These are phyloP conservation scores for Tineola bisselliella DNA, from an alignment of 2,888 invertebrate species.

Conservation along the genomic window DNA sequence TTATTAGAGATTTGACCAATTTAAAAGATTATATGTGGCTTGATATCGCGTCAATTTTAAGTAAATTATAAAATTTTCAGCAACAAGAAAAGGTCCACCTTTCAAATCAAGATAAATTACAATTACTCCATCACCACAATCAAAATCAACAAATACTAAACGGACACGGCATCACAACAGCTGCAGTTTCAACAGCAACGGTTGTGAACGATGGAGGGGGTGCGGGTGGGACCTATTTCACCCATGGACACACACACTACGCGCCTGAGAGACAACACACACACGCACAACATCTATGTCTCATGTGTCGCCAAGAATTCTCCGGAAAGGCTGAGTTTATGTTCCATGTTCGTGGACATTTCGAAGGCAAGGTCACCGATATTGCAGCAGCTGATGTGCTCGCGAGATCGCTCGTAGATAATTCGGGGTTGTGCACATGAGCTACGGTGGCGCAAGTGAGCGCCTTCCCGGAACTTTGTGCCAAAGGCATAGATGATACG, in stretches of 20 bases:
- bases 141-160: conserved; percentile 61
- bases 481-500: conserved; percentile 55
- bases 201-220: conserved; percentile 50
- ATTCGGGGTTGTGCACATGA: conserved; percentile 67
- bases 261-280: conserved; percentile 51
- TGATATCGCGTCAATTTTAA: conserved; percentile 14
- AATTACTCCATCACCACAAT: conserved; percentile 57
- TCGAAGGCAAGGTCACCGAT: conserved; percentile 66
- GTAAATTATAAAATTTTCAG: conserved; percentile 28
- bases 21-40: too few species aligned
- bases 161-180: conserved; percentile 52
- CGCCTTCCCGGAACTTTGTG: conserved; percentile 39
- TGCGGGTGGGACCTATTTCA: conserved; percentile 45
- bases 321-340: conserved; percentile 74
- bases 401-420: conserved; percentile 61
- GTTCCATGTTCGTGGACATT: conserved; percentile 75
- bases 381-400: conserved; percentile 63
- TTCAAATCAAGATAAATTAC: conserved; percentile 58
- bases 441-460: conserved; percentile 50
- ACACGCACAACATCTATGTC: conserved; percentile 66
- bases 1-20: too few species aligned
- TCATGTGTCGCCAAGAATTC: conserved; percentile 74
- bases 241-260: conserved; percentile 57
- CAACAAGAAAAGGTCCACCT: conserved; percentile 62
- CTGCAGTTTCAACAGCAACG: conserved; percentile 54